Evolutionary conservation across 2,797 vertebrate genomes (phyloP).

Genomic region (Nannoperca australis): DNA sequence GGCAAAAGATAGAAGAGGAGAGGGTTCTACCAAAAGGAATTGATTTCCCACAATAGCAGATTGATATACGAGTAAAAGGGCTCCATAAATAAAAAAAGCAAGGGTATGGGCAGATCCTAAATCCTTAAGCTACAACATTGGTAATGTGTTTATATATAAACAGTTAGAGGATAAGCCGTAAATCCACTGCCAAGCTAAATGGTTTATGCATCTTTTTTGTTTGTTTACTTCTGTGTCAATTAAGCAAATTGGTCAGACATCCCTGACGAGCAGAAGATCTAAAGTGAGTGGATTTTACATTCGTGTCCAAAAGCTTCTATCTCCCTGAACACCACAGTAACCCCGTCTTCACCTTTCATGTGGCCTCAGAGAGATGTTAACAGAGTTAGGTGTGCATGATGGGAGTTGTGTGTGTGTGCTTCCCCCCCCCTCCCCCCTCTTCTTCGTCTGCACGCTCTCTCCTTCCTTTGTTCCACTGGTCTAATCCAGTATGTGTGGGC

Average conservation of each 20-base stretch:
- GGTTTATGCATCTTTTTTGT: conserved; percentile 79
- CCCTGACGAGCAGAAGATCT: conserved; percentile 68
- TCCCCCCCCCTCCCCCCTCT: no score
- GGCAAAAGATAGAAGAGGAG: conserved; percentile 40
- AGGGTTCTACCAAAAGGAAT: conserved; percentile 65
- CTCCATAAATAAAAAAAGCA: conserved; percentile 25
- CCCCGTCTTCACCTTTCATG: conserved; percentile 70
- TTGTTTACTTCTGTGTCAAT: conserved; percentile 81
- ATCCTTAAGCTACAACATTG: conserved; percentile 73
- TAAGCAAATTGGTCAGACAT: conserved; percentile 79
- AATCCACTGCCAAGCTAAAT: conserved; percentile 80
- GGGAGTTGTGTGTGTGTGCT: conserved; percentile 52
- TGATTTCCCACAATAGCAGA: conserved; percentile 74
- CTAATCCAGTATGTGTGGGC: conserved; percentile 90
- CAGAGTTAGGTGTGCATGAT: conserved; percentile 72
- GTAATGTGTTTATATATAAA: conserved; percentile 81
- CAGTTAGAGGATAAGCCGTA: conserved; percentile 80
- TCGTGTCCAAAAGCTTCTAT: conserved; percentile 60
- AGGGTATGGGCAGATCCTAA: conserved; percentile 70
- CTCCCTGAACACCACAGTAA: conserved; percentile 55
- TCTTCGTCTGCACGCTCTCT: conserved; percentile 77
- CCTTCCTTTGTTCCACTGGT: conserved; percentile 85
- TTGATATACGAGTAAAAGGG: conserved; percentile 66
- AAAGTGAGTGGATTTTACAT: conserved; percentile 66
- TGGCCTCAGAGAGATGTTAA: conserved; percentile 71